Conservation (phyloP, 37 sponge, comb jelly and placozoan species). For the Ianthella basta region DNA sequence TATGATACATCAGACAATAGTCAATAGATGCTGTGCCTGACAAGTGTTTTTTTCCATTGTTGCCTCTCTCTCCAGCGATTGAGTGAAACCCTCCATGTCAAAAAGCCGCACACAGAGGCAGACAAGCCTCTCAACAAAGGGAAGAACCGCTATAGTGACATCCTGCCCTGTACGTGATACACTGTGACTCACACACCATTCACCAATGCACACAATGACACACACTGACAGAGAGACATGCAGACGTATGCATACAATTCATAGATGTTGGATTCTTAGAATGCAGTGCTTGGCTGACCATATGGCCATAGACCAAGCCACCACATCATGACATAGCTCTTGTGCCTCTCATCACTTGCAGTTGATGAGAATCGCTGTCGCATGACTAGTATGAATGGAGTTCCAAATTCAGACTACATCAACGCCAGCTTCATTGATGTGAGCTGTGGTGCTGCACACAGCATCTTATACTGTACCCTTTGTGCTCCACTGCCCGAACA, state of each 20-base stretch:
- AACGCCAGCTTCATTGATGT: conserved; percentile 95
- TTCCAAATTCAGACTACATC: conserved; percentile 96
- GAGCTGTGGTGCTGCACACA: conserved; percentile 26
- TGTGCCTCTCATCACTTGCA: not conserved
- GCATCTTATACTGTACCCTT: too few species aligned
- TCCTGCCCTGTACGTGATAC: conserved; percentile 25
- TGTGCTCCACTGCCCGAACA: too few species aligned
- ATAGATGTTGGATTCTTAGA: too few species aligned
- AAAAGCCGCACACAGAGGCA: not conserved
- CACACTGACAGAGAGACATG: conserved; percentile 41
- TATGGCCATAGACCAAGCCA: not conserved
- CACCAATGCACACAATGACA: conserved; percentile 31
- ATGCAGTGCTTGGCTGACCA: too few species aligned
- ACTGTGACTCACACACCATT: not conserved
- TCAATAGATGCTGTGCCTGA: too few species aligned
- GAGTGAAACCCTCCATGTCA: not conserved
- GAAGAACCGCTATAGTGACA: conserved; percentile 29
- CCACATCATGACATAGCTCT: too few species aligned
- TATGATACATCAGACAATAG: too few species aligned
- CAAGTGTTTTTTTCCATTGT: too few species aligned
- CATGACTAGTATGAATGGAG: conserved; percentile 61
- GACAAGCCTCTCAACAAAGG: not conserved
- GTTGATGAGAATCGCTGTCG: conserved; percentile 63
- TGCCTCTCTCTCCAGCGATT: not conserved
- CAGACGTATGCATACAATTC: not conserved